A percentile compares a stretch with the other conserved stretches of the same genome.
Conservation (phyloP, 2,797 vertebrate species). For the Remorina albescens region DNA sequence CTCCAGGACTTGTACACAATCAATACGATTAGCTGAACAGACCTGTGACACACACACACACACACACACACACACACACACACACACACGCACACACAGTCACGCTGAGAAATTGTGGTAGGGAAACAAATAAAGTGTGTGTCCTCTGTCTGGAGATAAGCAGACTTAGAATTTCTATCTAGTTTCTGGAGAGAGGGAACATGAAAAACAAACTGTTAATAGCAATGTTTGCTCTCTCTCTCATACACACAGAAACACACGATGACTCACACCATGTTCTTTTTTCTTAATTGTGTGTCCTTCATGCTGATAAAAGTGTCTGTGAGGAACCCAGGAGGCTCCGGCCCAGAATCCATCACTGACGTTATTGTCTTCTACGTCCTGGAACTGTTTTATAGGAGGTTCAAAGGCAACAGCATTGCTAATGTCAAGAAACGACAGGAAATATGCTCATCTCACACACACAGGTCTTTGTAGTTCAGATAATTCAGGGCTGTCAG, state of each 20-base stretch:
- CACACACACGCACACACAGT: constrained; percentile 14
- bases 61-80: constrained; percentile 21
- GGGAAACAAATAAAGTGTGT: constrained; percentile 27
- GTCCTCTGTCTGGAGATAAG: constrained; percentile 45
- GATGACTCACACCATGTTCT: constrained; percentile 24
- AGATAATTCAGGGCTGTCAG: not conserved
- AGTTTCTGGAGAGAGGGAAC: constrained; percentile 13
- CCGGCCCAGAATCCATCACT: constrained; percentile 50
- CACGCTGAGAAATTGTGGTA: not conserved
- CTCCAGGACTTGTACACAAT: constrained; percentile 43
- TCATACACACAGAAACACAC: constrained; percentile 1
- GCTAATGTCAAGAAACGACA: constrained; percentile 3
- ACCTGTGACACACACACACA: constrained; percentile 16
- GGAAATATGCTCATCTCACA: constrained; percentile 9
- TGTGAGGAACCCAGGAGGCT: constrained; percentile 13
- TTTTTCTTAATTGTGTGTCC: constrained; percentile 54
- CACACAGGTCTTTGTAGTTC: not conserved
- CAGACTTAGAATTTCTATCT: constrained; percentile 46
- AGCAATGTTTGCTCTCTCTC: constrained; percentile 9
- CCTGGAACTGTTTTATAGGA: constrained; percentile 47
- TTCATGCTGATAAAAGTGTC: constrained; percentile 54
- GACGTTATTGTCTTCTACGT: constrained; percentile 41
- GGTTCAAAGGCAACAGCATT: constrained; percentile 36
- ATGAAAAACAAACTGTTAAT: constrained; percentile 36
- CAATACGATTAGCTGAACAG: constrained; percentile 44